A percentile compares a stretch with the other conserved stretches of the same genome.
Evolutionary conservation across 2,113 vertebrate genomes (phyloP).

Genomic region (Peromyscus polionotus): DNA sequence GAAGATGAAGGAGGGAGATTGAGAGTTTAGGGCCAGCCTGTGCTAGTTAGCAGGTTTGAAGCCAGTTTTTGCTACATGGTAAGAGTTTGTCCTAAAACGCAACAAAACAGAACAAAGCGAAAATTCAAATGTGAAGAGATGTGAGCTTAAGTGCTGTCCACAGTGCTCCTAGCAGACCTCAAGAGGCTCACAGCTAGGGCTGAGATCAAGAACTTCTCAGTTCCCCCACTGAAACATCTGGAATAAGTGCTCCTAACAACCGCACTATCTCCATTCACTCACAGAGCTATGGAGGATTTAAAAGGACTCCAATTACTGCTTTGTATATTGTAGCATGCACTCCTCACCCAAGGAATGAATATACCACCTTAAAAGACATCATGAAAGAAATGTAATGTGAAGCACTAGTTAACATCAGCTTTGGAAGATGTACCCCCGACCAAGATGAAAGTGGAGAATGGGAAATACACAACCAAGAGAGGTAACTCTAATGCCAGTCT

Average conservation of each 20-base stretch:
- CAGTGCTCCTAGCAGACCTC: neutral
- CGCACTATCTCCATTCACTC: neutral
- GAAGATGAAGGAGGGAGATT: neutral
- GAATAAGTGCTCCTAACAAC: neutral
- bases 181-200: neutral
- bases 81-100: neutral
- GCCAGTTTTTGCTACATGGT: neutral
- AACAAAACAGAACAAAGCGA: neutral
- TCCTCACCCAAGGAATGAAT: neutral
- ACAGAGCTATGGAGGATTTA: neutral
- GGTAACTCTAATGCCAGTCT: neutral
- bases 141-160: fast-evolving
- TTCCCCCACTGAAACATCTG: neutral
- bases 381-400: neutral
- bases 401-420: neutral
- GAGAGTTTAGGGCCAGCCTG: neutral
- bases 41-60: neutral
- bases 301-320: neutral
- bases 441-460: neutral
- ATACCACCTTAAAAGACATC: neutral
- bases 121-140: neutral
- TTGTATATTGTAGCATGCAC: neutral
- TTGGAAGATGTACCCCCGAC: neutral
- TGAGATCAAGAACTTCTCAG: neutral
- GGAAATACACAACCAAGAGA: neutral